Base-by-base conservation (phyloP, 23 tunicate species). In the Styela clava region DNA sequence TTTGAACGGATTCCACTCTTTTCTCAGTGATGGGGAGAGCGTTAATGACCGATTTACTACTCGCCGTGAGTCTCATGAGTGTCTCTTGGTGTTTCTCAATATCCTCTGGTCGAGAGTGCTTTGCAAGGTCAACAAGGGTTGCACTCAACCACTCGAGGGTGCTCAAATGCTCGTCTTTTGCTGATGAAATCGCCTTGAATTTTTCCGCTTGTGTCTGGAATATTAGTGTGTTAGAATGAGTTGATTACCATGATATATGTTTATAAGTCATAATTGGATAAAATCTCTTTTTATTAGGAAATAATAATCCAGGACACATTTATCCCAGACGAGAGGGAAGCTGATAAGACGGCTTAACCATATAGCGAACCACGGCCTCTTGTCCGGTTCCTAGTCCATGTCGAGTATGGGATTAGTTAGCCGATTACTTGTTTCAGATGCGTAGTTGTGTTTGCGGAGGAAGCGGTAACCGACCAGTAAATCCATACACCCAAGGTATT, bases 31-130 rank as follows among this genome's bases (percentile, higher is more conserved):
- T 72, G 35, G 74, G 68, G 29, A 91, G 74, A n/a, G 90, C 85
- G 64, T 91, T 91, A 16, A 91, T 34, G 20, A 91, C 83, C 9
- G 90, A 74, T 70, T 85, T 85, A 79, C 90, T 82, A 79, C 82
- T 82, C 1, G 83, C 68, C 16, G 86, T 91, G 69, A 79, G 70
- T 23, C 83, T 29, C 65, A 85, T 34, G 27, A 89, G 35, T 12
- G 70, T 82, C 67, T 89, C 84, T 63, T 82, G 67, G 33, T 33
- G 26, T 28, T 74, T 69, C 31, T 79, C 63, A 25, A 85, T 35
- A 26, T 85, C 83, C 26, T 85, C 87, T 64, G 78, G 68, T 0
- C 87, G 85, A 16, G 88, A 28, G 32, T 86, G 74, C 37, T 82
- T 65, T 23, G 87, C 83, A 16, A 91, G 62, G 29, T 32, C 62